Percentiles rank a stretch among this genome's conserved stretches.
Evolutionary conservation across 2,797 vertebrate genomes (phyloP).

Genomic region (Euthynnus affinis): DNA sequence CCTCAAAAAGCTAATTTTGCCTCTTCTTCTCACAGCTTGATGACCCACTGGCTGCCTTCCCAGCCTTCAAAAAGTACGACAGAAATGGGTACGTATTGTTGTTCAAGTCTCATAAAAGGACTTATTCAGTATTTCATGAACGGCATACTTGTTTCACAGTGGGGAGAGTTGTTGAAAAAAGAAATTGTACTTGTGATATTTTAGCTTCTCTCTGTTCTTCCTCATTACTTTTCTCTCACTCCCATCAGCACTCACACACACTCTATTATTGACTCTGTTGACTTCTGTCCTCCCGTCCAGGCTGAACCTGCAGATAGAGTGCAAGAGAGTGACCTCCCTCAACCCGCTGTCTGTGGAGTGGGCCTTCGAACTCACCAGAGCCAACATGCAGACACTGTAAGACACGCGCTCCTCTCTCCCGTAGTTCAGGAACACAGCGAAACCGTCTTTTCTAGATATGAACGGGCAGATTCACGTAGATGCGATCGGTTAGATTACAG

Average conservation of each 20-base stretch:
- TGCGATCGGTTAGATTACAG: conserved; percentile 8
- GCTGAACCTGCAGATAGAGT: conserved; percentile 94
- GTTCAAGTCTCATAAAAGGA: conserved; percentile 22
- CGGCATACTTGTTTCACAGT: conserved; percentile 27
- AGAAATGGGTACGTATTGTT: conserved; percentile 91
- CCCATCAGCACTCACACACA: neutral
- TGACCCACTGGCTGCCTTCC: conserved; percentile 93
- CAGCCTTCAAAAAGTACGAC: conserved; percentile 96
- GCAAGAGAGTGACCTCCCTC: conserved; percentile 90
- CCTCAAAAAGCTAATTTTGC: conserved; percentile 27
- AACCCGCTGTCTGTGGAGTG: conserved; percentile 92
- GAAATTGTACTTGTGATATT: conserved; percentile 5
- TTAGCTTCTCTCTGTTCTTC: conserved; percentile 8
- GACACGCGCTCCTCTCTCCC: conserved; percentile 54
- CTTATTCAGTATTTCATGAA: conserved; percentile 37
- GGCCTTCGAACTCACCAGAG: conserved; percentile 95
- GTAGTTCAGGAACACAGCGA: conserved; percentile 9
- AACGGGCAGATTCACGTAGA: neutral
- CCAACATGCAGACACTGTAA: conserved; percentile 97
- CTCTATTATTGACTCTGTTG: conserved; percentile 15
- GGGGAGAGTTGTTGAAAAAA: neutral
- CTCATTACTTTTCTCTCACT: neutral
- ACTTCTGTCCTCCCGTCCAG: conserved; percentile 76
- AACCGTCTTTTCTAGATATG: conserved; percentile 2
- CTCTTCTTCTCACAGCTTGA: conserved; percentile 85